Evolutionary conservation across 1,140 invertebrate species (phyloP).

Genomic region (Temnothorax longispinosus): DNA sequence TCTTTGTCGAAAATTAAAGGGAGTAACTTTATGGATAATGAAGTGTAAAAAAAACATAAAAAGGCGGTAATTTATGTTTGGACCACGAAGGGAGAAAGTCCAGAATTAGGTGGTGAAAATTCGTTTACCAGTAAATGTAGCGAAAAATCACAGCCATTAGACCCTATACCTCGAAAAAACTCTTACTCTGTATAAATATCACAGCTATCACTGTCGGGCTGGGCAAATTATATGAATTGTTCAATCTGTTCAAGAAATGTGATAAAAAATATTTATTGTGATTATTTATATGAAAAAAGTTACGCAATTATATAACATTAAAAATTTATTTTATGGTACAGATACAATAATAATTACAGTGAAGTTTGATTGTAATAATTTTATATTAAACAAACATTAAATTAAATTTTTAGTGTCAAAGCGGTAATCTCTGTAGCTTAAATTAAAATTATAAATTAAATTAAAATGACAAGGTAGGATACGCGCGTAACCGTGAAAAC

Average conservation of each 20-base stretch:
- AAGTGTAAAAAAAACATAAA: background rate
- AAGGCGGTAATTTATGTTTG: slow-evolving; percentile 30
- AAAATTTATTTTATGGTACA: background rate
- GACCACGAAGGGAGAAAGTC: slow-evolving; percentile 59
- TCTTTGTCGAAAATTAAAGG: background rate
- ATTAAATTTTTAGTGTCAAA: background rate
- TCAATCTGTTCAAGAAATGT: background rate
- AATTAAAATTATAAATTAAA: background rate
- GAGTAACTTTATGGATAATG: slow-evolving; percentile 16
- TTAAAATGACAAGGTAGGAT: background rate
- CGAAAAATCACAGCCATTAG: slow-evolving; percentile 73
- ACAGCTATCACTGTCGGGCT: background rate
- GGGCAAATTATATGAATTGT: background rate
- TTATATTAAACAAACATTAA: background rate
- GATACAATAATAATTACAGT: background rate
- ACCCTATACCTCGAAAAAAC: background rate
- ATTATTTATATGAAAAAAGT: background rate
- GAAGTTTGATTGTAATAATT: background rate
- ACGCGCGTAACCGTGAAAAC: background rate
- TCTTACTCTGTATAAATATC: background rate
- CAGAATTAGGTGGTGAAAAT: slow-evolving; percentile 47
- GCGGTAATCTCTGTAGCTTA: background rate
- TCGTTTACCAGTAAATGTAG: slow-evolving; percentile 74
- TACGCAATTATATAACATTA: background rate
- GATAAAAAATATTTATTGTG: background rate